A percentile compares a stretch with the other conserved stretches of the same genome.
Conservation (phyloP, 2,888 invertebrate species). For the Anthrax anthrax region DNA sequence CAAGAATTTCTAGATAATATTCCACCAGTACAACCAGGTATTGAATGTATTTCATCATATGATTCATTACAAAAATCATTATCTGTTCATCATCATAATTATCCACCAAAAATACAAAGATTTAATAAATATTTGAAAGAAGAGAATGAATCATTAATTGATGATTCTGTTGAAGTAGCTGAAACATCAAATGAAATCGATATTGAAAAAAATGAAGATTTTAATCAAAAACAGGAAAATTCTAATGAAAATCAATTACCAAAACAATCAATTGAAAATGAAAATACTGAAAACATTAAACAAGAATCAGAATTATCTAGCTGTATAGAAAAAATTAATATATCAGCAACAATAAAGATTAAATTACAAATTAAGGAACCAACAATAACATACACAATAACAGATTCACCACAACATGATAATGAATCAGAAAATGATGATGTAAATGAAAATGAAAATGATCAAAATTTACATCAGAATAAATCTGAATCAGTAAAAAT, state of each 20-base stretch:
- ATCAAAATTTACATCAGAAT: neutral
- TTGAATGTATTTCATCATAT: neutral
- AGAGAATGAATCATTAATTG: slow-evolving; percentile 10
- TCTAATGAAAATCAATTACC: neutral
- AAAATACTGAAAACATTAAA: slow-evolving; percentile 6
- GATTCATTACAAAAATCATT: too few relatives aligned
- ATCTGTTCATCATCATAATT: too few relatives aligned
- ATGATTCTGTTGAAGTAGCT: slow-evolving; percentile 24
- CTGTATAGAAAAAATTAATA: slow-evolving; percentile 23
- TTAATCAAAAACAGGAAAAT: neutral
- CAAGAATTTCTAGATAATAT: slow-evolving; percentile 23
- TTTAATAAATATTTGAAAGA: neutral
- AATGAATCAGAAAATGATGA: neutral
- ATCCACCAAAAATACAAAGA: neutral
- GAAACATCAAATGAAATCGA: slow-evolving; percentile 24
- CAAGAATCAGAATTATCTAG: too few relatives aligned
- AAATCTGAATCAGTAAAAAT: neutral
- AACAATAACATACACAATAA: neutral
- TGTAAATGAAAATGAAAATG: neutral
- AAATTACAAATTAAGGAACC: slow-evolving; percentile 25
- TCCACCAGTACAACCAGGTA: neutral
- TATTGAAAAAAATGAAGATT: neutral
- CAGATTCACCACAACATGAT: neutral
- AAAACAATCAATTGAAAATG: neutral
- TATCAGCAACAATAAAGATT: slow-evolving; percentile 32